Evolutionary conservation across 92 coral and sea anemone genomes (phyloP), one percentile per base, ranked within the genome.

Genomic region (Paramuricea clavata): DNA sequence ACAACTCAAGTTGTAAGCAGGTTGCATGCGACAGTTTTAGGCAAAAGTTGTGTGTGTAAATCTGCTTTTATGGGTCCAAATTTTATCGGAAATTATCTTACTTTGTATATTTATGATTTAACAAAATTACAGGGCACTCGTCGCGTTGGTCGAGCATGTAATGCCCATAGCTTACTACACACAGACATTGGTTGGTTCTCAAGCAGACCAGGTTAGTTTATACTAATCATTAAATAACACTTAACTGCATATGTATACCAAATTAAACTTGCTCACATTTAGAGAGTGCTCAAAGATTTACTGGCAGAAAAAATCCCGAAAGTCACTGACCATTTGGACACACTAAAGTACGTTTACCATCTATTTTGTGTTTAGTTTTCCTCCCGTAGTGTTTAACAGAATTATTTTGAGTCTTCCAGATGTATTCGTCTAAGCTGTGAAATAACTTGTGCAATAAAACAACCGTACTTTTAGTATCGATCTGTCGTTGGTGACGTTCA

Each of bases 131-230:
- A 97, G 99, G 99, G 93, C 94, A 79, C 88, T 97, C 33, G 99
- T 94, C 12, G 98, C 98, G 32, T 87, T 97, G 28, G 93, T 97
- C 35, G 98, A 97, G 64, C 91, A 88, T 64, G 92, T 97, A 47
- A 91, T 97, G 90, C 99, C 99, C 0, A 93, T 90, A 69, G 97
- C 93, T 67, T 97, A 97, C 54, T 97, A 91, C 69, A 91, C 95
- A 28, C 90, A 90, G 76, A 97, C 99, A 12, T 61, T 97, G 49
- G 74, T 97, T 15, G 98, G 98, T 8, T 96, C 99, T 8, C 99
- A 97, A 71, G 95, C 98, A 8, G 99, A 97, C 61, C 84, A 79
- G 73, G 84, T 79, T 32, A 4, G 84, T 59, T 65, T 26, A 65
- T 0, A 65, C 5, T 27, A 1, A 60, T 69, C 15, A 23, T 34